Conservation (phyloP, 2,113 vertebrate species). For the Leptodactylus fuscus region DNA sequence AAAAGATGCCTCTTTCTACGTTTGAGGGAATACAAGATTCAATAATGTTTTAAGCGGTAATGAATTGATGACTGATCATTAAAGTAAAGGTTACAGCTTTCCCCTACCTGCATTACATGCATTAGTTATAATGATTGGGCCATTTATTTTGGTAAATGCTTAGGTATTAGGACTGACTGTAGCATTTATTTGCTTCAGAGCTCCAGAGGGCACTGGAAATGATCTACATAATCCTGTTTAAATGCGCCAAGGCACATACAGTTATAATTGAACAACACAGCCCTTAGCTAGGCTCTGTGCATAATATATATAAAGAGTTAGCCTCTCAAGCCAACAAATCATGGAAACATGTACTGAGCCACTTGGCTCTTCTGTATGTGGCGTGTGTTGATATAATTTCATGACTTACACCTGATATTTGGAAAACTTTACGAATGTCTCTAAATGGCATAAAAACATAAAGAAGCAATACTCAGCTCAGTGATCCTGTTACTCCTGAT, state of each 20-base stretch:
- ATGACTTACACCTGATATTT: too few species aligned
- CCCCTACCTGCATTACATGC: background rate
- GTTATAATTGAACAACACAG: slow-evolving; percentile 42
- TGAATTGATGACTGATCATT: slow-evolving; percentile 4
- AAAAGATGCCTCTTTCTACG: background rate
- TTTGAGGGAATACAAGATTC: background rate
- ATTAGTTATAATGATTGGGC: slow-evolving; percentile 28
- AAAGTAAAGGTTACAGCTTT: background rate
- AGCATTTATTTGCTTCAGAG: slow-evolving; percentile 22
- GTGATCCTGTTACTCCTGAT: too few species aligned
- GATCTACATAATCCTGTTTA: slow-evolving; percentile 25
- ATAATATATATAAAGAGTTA: slow-evolving; percentile 26
- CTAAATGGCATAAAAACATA: too few species aligned
- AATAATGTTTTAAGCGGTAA: background rate
- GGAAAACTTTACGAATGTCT: too few species aligned
- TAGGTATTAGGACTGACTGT: background rate
- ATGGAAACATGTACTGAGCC: background rate
- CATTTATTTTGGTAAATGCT: slow-evolving; percentile 16
- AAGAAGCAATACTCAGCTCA: too few species aligned
- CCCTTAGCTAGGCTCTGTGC: slow-evolving; percentile 9
- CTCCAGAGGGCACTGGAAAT: slow-evolving; percentile 23
- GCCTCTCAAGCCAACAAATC: background rate
- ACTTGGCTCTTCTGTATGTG: too few species aligned
- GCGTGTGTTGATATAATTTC: too few species aligned
- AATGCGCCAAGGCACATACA: background rate